A percentile compares a stretch with the other conserved stretches of the same genome.
Conservation (phyloP, 2,797 vertebrate species). For the Stomatorhinus walkeri region DNA sequence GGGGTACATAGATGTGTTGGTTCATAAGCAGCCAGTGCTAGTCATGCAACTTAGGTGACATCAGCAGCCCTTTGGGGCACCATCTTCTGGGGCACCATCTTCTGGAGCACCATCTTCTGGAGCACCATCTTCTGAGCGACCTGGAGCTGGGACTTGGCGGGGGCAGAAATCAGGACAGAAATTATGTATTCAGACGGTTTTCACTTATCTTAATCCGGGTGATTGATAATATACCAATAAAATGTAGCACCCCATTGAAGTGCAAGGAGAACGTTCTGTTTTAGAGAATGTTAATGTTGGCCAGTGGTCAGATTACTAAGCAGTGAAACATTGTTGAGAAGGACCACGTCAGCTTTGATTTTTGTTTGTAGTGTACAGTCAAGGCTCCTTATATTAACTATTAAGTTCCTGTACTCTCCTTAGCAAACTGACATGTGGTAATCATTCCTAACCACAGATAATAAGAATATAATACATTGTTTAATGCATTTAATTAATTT, state of each 20-base stretch:
- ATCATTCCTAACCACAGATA: conserved; percentile 15
- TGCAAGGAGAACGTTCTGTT: background rate
- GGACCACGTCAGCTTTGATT: background rate
- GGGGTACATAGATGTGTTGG: background rate
- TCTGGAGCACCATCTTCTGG: background rate
- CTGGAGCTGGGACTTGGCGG: background rate
- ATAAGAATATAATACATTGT: background rate
- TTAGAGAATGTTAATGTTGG: background rate
- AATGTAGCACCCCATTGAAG: background rate
- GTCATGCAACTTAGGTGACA: background rate
- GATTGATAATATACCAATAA: background rate
- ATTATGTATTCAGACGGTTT: background rate
- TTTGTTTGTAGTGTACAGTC: background rate
- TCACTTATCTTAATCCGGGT: background rate
- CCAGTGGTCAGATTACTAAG: background rate
- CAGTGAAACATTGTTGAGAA: background rate
- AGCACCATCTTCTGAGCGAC: background rate
- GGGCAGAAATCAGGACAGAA: background rate
- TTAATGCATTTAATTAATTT: background rate
- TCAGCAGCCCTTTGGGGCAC: too few relatives aligned
- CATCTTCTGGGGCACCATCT: too few relatives aligned
- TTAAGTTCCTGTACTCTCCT: background rate
- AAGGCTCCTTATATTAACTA: background rate
- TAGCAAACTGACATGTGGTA: background rate
- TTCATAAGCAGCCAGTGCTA: background rate